Evolutionary conservation across 2,888 invertebrate genomes (phyloP).

Genomic region (Lasioglossum pauxillum): DNA sequence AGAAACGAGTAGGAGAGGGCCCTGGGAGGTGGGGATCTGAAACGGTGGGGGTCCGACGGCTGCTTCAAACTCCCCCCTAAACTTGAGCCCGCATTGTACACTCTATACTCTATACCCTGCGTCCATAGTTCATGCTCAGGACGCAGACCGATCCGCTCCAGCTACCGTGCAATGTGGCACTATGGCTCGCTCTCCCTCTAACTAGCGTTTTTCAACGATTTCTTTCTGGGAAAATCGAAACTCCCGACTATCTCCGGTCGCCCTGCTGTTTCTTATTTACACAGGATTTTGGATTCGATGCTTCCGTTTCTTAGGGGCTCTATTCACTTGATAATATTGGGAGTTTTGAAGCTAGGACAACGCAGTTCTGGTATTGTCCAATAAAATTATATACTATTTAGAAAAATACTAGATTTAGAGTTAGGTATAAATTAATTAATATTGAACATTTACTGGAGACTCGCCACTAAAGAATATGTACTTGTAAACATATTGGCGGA

Average conservation of each 20-base stretch:
- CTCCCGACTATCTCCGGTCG: neutral
- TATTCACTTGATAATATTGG: too few relatives aligned
- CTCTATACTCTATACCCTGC: conserved; percentile 26
- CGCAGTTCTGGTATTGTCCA: too few relatives aligned
- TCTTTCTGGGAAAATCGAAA: neutral
- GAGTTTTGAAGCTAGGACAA: too few relatives aligned
- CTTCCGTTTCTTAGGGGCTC: too few relatives aligned
- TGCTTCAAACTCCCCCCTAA: conserved; percentile 46
- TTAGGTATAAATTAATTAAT: too few relatives aligned
- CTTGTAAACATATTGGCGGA: too few relatives aligned
- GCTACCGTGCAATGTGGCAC: conserved; percentile 27
- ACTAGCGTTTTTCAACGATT: neutral
- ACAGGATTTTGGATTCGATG: too few relatives aligned
- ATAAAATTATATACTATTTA: too few relatives aligned
- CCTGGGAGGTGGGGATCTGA: conserved; percentile 42
- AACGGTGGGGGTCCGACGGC: conserved; percentile 63
- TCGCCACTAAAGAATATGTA: too few relatives aligned
- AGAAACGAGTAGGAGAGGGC: conserved; percentile 58
- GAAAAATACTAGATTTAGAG: too few relatives aligned
- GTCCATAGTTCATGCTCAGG: conserved; percentile 52
- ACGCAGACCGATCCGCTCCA: conserved; percentile 12
- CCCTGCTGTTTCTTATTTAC: too few relatives aligned
- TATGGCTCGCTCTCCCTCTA: neutral
- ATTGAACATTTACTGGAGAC: too few relatives aligned
- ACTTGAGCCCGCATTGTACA: conserved; percentile 23